phyloP scores from a whole-genome alignment of 2,113 vertebrate species.

The Myotis lucifugus region DNA sequence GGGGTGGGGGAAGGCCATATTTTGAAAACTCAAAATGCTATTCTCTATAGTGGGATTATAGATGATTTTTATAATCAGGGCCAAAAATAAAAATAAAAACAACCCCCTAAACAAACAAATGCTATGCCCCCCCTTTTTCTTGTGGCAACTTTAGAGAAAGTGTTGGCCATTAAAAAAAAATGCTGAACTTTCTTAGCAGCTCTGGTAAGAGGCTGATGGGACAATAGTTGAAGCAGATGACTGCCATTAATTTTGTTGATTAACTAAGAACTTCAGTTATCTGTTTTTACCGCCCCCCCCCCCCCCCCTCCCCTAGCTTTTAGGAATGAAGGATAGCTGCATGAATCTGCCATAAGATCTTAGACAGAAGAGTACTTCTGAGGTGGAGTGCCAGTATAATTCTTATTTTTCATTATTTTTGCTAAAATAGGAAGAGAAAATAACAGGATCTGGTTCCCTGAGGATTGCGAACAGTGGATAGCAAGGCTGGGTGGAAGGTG shows the following conservation, averaged over 20 bases:
- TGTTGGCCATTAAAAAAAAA: background rate
- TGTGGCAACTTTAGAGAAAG: background rate
- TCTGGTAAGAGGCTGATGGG: background rate
- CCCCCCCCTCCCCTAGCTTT: background rate
- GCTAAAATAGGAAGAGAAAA: conserved; percentile 5
- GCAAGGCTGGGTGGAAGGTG: background rate
- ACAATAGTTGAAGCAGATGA: background rate
- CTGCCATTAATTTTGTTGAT: background rate
- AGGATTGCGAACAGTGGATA: background rate
- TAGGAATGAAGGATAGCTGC: background rate
- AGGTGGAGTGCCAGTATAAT: background rate
- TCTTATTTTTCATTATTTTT: conserved; percentile 4
- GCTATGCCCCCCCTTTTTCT: background rate
- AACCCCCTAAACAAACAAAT: background rate
- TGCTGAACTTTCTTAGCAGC: background rate
- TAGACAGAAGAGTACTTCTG: background rate
- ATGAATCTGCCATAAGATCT: background rate
- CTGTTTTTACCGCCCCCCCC: background rate
- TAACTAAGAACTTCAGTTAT: background rate
- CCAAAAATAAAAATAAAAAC: background rate
- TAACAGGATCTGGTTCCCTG: background rate
- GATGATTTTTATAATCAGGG: background rate
- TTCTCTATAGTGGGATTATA: background rate
- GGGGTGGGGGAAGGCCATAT: background rate
- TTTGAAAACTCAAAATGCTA: background rate